Percentiles rank a stretch among this genome's conserved stretches.
phyloP scores from a whole-genome alignment of 1,140 invertebrate species.

The Triops cancriformis region DNA sequence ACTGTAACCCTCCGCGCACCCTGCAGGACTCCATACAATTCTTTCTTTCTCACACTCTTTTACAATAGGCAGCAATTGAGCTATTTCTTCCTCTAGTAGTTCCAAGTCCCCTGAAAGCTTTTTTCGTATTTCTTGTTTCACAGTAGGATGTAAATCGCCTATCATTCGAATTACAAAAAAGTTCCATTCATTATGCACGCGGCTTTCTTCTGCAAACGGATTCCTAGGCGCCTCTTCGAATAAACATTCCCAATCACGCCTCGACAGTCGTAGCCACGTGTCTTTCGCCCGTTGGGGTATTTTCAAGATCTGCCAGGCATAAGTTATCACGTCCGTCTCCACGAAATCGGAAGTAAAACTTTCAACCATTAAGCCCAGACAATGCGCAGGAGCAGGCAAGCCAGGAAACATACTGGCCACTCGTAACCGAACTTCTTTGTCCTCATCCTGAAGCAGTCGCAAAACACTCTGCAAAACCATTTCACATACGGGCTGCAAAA shows the following conservation, averaged over 20 bases:
- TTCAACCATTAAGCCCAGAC: not conserved
- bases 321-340: not conserved
- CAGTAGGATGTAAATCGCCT: not conserved
- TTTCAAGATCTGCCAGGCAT: conserved; percentile 5
- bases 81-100: not conserved
- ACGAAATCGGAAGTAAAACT: not conserved
- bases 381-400: not conserved
- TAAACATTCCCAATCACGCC: not conserved
- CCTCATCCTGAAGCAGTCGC: conserved; percentile 23
- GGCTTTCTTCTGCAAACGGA: conserved; percentile 17
- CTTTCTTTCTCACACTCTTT: not conserved
- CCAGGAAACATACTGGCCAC: not conserved
- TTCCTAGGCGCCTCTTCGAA: conserved; percentile 13
- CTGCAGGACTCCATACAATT: conserved; percentile 1
- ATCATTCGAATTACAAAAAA: not conserved
- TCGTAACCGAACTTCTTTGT: conserved; percentile 18
- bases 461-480: conserved; percentile 11
- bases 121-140: not conserved
- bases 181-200: not conserved
- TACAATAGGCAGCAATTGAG: not conserved
- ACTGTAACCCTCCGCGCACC: not conserved
- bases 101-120: not conserved
- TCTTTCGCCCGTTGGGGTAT: not conserved
- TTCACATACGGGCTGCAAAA: not conserved
- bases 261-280: not conserved